Evolutionary conservation across 92 coral and sea anemone species (phyloP), one percentile per base, ranked within the genome.

Genomic region (Zoanthus gigantus): DNA sequence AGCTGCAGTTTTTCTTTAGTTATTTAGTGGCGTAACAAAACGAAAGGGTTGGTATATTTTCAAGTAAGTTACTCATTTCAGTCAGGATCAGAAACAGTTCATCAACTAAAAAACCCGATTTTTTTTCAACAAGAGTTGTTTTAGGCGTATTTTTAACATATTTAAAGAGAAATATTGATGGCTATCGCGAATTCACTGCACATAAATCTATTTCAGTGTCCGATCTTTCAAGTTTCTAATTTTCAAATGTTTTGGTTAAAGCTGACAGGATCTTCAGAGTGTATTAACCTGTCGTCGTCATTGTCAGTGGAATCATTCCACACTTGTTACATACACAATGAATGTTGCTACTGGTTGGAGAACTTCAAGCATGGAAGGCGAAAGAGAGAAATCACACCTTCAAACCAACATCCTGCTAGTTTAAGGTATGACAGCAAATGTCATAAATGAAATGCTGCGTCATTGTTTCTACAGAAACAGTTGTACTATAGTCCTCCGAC

Each of bases 331-430:
- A 79, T 94, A 56, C 98, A 94, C 79, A 93, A 97, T 45, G 98
- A 92, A 68, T 90, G 92, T 50, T 80, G 79, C 32, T 94, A 95
- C 83, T 97, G 99, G 99, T 57, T 92, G 72, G 96, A 91, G 29
- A 92, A 95, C 46, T 94, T 92, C 61, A 90, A 84, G 77, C 86
- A 91, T 16, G 85, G 93, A 78, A 87, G 93, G 85, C 91, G 87
- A 67, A 45, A 28, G 69, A 44, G 1, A 1, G 81, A 50, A 60
- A 58, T 44, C 58, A 32, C 17, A 60, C 34, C 81, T n/a, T 54
- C 52, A 7, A 60, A 71, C 71, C 16, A 50, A 82, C 83, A 37
- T 23, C 73, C 11, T 71, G 34, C 0, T 9, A 17, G 44, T 79
- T 17, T 16, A 45, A 81, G 85, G 85, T 81, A 42, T 31, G 71